A percentile compares a stretch with the other conserved stretches of the same genome.
Conservation (phyloP, 37 sponge, comb jelly and placozoan species). For the Agelas oroides region DNA sequence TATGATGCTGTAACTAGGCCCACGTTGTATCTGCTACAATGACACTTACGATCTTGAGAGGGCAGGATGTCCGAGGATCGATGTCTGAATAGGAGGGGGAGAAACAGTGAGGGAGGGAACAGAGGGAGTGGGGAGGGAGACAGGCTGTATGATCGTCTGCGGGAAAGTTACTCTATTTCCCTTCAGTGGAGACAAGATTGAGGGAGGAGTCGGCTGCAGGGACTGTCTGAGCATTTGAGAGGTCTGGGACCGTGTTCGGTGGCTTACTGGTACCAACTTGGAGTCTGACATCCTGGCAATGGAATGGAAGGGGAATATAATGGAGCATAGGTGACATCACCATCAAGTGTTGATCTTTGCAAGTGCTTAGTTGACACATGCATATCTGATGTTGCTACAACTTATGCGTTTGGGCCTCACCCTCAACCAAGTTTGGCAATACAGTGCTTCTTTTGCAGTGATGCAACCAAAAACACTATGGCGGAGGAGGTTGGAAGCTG, state of each 20-base stretch:
- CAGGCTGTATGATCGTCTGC: background rate
- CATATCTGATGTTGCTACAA: no score
- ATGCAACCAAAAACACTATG: no score
- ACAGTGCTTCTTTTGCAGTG: no score
- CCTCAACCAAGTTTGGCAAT: no score
- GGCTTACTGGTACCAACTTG: background rate
- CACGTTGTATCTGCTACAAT: no score
- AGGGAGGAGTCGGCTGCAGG: background rate
- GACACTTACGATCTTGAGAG: background rate
- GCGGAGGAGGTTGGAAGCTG: no score
- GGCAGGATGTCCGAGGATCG: background rate
- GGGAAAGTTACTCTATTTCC: background rate
- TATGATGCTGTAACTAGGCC: no score
- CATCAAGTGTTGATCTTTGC: no score
- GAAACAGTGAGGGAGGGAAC: background rate
- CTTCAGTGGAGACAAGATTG: background rate
- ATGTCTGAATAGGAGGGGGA: background rate
- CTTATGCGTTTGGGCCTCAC: no score
- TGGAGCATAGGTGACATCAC: background rate
- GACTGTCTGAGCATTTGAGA: background rate
- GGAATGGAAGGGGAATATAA: background rate
- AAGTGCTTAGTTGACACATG: no score
- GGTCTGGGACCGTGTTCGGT: constrained; percentile 44
- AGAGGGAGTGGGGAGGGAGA: background rate
- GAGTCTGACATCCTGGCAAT: background rate